These are phyloP conservation scores for Petrocephalus schoutedeni DNA, from an alignment of 2,797 vertebrate species.

Conservation along the genomic window DNA sequence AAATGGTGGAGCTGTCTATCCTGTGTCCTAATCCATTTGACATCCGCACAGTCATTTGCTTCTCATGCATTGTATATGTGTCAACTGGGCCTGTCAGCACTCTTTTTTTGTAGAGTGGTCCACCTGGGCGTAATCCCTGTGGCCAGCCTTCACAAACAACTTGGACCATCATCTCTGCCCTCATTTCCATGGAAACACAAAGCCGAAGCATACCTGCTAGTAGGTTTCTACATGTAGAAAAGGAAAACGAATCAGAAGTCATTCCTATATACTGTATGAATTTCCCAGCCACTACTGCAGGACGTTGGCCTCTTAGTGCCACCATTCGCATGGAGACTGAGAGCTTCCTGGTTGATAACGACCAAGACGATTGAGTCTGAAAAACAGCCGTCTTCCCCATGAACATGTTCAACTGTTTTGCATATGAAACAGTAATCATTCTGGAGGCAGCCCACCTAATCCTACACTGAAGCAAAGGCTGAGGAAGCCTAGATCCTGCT, in stretches of 20 bases:
- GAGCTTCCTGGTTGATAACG: slow-evolving; percentile 62
- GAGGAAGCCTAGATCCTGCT: not conserved
- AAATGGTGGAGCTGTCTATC: not conserved
- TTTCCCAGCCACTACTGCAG: slow-evolving; percentile 46
- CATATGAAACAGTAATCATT: slow-evolving; percentile 37
- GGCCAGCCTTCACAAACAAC: slow-evolving; percentile 39
- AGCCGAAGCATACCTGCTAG: slow-evolving; percentile 44
- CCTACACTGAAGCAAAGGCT: slow-evolving; percentile 22
- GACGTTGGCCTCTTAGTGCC: slow-evolving; percentile 56
- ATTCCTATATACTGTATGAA: slow-evolving; percentile 33
- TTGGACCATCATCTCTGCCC: slow-evolving; percentile 36
- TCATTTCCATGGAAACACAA: slow-evolving; percentile 39
- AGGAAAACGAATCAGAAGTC: slow-evolving; percentile 33
- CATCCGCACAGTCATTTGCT: not conserved
- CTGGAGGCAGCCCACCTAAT: slow-evolving; percentile 32
- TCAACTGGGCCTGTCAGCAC: not conserved
- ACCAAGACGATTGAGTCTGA: slow-evolving; percentile 61
- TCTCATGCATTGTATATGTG: not conserved
- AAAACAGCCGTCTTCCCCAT: slow-evolving; percentile 52
- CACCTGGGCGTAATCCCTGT: slow-evolving; percentile 33
- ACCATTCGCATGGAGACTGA: slow-evolving; percentile 50
- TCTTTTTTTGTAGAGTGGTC: not conserved
- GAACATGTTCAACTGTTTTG: slow-evolving; percentile 25
- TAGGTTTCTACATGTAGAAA: not conserved
- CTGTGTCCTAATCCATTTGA: not conserved